Conservation (phyloP, 2,888 invertebrate genomes). For the Urechis unicinctus region DNA sequence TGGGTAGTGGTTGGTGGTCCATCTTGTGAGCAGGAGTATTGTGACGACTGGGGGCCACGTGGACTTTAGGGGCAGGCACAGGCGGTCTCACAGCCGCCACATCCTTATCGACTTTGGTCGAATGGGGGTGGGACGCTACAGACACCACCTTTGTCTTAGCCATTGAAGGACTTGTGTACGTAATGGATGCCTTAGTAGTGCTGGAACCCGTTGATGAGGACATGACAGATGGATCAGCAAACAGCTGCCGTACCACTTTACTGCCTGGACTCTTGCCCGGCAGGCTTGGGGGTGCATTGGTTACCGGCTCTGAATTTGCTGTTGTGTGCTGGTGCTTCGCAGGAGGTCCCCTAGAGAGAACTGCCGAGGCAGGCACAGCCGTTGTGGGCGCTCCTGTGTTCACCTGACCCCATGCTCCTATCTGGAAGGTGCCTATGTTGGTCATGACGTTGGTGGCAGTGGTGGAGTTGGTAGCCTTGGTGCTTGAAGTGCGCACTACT, state of each 20-base stretch:
- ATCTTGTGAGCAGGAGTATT: conserved; percentile 1
- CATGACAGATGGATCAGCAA: not conserved
- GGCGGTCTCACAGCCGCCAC: not conserved
- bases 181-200: conserved; percentile 58
- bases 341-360: not conserved
- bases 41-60: not conserved
- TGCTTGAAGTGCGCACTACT: not conserved
- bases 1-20: conserved; percentile 36
- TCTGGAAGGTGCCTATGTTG: conserved; percentile 3
- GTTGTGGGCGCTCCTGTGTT: conserved; percentile 2
- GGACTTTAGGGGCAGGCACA: not conserved
- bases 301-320: not conserved
- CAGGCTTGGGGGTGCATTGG: too few relatives aligned
- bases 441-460: not conserved
- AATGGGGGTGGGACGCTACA: conserved; percentile 4
- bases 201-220: conserved; percentile 31
- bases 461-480: conserved; percentile 2
- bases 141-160: conserved; percentile 15
- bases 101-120: conserved; percentile 6
- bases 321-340: not conserved
- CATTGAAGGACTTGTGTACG: conserved; percentile 33
- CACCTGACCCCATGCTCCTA: conserved; percentile 13
- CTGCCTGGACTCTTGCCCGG: not conserved
- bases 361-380: conserved; percentile 2
- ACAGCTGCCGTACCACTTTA: not conserved